phyloP scores from a whole-genome alignment of 2,888 invertebrate genomes.

The Noctua janthina region DNA sequence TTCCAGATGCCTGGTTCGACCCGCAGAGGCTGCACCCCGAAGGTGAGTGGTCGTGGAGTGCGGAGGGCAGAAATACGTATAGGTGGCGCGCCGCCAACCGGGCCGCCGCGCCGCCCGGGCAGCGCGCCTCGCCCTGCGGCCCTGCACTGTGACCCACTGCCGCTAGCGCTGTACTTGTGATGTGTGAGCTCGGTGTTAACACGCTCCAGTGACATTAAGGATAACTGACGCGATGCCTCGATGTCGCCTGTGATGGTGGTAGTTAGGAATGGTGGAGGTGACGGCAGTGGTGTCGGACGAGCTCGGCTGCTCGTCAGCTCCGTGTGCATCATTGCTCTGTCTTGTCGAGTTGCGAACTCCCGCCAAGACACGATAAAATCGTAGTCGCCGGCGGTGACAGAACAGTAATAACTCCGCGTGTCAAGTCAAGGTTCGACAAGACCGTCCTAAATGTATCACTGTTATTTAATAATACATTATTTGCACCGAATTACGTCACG shows the following conservation, averaged over 20 bases:
- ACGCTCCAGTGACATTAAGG: slow-evolving; percentile 62
- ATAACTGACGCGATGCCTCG: slow-evolving; percentile 26
- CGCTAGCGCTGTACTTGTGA: slow-evolving; percentile 59
- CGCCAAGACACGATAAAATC: slow-evolving; percentile 62
- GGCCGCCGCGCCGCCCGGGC: slow-evolving; percentile 74
- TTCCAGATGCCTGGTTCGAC: slow-evolving; percentile 98
- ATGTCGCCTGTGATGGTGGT: slow-evolving; percentile 40
- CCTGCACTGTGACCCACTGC: slow-evolving; percentile 71
- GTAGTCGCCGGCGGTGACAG: slow-evolving; percentile 66
- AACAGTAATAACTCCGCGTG: slow-evolving; percentile 79
- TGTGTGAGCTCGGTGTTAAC: slow-evolving; percentile 74
- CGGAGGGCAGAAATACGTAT: slow-evolving; percentile 77
- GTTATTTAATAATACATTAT: slow-evolving; percentile 61
- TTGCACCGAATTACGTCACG: slow-evolving; percentile 50
- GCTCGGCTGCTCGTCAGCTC: slow-evolving; percentile 20
- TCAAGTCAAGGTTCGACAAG: slow-evolving; percentile 76
- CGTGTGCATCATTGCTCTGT: slow-evolving; percentile 18
- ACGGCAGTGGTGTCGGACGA: slow-evolving; percentile 39
- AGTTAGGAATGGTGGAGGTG: slow-evolving; percentile 44
- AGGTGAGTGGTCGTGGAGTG: slow-evolving; percentile 92
- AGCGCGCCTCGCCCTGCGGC: slow-evolving; percentile 71
- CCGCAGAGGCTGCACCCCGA: slow-evolving; percentile 97
- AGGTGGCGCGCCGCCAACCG: slow-evolving; percentile 79
- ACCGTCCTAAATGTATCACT: slow-evolving; percentile 70
- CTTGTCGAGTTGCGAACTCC: slow-evolving; percentile 51